A percentile compares a stretch with the other conserved stretches of the same genome.
These are phyloP conservation scores for Drosophila lacertosa DNA, from an alignment of 1,140 invertebrate genomes.

Conservation along the genomic window DNA sequence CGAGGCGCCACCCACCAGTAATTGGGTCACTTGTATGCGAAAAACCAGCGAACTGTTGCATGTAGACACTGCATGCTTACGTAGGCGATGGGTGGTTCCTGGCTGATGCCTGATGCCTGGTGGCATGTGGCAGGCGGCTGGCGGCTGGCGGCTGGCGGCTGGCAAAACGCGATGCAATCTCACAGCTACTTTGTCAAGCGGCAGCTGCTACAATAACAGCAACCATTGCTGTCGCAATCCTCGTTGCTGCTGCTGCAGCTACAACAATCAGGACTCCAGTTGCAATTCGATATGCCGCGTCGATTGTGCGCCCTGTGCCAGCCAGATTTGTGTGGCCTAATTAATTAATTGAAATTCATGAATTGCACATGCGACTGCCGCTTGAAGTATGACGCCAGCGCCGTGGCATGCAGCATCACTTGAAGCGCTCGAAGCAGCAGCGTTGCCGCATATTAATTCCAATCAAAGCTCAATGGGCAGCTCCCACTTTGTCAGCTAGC, in stretches of 20 bases:
- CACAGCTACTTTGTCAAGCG: slow-evolving; percentile 77
- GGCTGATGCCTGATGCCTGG: not conserved
- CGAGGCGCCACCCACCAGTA: slow-evolving; percentile 32
- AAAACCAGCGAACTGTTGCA: slow-evolving; percentile 81
- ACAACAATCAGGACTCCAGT: slow-evolving; percentile 45
- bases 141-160: slow-evolving; percentile 16
- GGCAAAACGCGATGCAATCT: slow-evolving; percentile 74
- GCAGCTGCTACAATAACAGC: slow-evolving; percentile 61
- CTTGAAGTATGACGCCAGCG: slow-evolving; percentile 55
- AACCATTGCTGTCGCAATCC: slow-evolving; percentile 11
- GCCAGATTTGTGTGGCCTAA: slow-evolving; percentile 75
- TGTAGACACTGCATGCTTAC: slow-evolving; percentile 58
- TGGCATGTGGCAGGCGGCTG: slow-evolving; percentile 1
- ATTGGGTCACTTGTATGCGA: slow-evolving; percentile 81
- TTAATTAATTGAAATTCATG: slow-evolving; percentile 82
- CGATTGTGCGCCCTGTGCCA: slow-evolving; percentile 47
- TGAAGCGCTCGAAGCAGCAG: not conserved
- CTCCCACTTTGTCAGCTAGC: not conserved
- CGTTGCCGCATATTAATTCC: slow-evolving; percentile 74
- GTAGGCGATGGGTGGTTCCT: not conserved
- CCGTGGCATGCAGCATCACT: not conserved
- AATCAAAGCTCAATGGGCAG: slow-evolving; percentile 72
- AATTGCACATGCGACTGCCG: slow-evolving; percentile 77
- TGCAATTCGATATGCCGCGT: slow-evolving; percentile 65
- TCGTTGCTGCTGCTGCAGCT: slow-evolving; percentile 15